A percentile compares a stretch with the other conserved stretches of the same genome.
These are phyloP conservation scores for Dendrophyllia cribrosa DNA, from an alignment of 64 coral and sea anemone genomes.

Conservation along the genomic window DNA sequence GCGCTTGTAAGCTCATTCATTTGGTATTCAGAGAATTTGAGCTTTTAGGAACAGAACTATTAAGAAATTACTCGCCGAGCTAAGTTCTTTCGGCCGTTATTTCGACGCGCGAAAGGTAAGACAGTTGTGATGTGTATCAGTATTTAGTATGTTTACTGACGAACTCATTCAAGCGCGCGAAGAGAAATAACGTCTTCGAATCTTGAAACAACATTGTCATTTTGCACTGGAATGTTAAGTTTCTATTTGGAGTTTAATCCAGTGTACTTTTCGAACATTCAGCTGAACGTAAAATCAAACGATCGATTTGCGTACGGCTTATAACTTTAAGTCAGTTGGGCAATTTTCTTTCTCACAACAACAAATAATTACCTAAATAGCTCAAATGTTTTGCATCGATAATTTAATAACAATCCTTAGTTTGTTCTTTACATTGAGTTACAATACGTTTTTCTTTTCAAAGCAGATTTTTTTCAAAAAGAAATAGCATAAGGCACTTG, in stretches of 20 bases:
- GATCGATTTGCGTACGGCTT: not conserved
- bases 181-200: not conserved
- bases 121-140: not conserved
- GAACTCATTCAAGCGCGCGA: not conserved
- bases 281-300: too few relatives aligned
- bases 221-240: not conserved
- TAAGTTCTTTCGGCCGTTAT: not conserved
- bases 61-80: too few relatives aligned
- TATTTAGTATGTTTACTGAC: conserved; percentile 2
- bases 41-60: not conserved
- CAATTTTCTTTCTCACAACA: not conserved
- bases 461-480: not conserved
- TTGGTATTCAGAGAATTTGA: not conserved
- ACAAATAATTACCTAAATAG: not conserved
- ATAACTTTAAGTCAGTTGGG: not conserved
- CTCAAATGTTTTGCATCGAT: not conserved
- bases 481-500: too few relatives aligned
- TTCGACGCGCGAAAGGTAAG: conserved; percentile 11
- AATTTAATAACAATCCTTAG: not conserved
- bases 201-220: not conserved
- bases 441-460: not conserved
- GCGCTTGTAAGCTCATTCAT: not conserved
- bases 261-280: too few relatives aligned
- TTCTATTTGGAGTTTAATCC: not conserved
- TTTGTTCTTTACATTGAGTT: not conserved